These are phyloP conservation scores for Macroglossus sobrinus DNA, from an alignment of 2,113 vertebrate species.

Conservation along the genomic window DNA sequence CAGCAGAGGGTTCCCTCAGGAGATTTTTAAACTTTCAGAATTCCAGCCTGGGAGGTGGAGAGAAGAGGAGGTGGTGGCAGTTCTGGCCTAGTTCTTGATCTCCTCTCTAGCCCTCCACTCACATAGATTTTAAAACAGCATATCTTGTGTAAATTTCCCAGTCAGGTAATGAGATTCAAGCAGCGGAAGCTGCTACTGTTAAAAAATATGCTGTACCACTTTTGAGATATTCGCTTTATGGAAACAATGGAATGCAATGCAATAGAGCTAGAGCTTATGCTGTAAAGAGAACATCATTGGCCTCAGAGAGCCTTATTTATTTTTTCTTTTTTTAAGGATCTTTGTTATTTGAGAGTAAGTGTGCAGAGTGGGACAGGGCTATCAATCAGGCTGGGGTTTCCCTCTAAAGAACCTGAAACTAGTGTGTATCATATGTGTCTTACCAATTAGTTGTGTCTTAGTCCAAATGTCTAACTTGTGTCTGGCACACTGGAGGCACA, in stretches of 20 bases:
- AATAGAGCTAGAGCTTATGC: neutral
- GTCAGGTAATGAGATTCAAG: neutral
- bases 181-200: neutral
- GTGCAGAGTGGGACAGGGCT: neutral
- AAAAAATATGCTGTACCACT: neutral
- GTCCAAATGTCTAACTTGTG: neutral
- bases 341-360: neutral
- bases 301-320: neutral
- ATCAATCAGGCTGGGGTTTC: neutral
- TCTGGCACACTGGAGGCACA: neutral
- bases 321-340: neutral
- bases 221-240: neutral
- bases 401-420: neutral
- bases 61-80: neutral
- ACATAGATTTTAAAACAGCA: neutral
- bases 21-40: neutral
- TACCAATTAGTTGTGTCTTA: neutral
- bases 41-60: neutral
- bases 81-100: neutral
- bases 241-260: neutral
- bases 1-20: neutral
- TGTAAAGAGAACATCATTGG: neutral
- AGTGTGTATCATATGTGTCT: neutral
- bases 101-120: neutral
- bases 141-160: neutral